Conservation (phyloP, 2,113 vertebrate species). For the Aramus guarauna region DNA sequence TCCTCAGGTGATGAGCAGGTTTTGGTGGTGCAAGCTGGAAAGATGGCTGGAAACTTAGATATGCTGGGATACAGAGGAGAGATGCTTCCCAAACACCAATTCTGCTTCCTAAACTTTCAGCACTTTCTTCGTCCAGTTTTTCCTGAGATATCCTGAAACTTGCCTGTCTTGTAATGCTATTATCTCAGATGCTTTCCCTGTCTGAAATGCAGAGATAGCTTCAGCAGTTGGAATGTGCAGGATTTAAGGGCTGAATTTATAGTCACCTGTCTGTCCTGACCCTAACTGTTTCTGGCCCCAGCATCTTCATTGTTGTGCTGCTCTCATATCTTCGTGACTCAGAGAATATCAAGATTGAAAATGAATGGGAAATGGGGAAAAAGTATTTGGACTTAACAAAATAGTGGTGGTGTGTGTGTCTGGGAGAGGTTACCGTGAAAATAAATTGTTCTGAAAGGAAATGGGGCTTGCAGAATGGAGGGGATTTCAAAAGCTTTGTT, state of each 20-base stretch:
- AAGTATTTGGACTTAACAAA: background rate
- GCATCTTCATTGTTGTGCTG: background rate
- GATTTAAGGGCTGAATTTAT: background rate
- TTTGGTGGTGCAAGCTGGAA: background rate
- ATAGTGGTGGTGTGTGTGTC: background rate
- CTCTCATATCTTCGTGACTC: background rate
- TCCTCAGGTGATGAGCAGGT: background rate
- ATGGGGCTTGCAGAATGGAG: background rate
- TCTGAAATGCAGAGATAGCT: background rate
- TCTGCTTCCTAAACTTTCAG: background rate
- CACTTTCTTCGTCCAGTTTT: background rate
- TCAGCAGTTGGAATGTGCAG: background rate
- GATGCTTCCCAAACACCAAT: background rate
- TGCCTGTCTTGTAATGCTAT: background rate
- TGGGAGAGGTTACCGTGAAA: background rate
- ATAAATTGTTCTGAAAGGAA: background rate
- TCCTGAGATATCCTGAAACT: background rate
- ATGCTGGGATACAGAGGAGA: background rate
- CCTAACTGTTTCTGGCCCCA: background rate
- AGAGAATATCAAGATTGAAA: background rate
- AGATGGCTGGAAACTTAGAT: background rate
- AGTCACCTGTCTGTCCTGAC: background rate
- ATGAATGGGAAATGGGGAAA: background rate
- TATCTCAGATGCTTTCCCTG: background rate
- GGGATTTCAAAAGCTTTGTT: constrained; percentile 13